phyloP scores from a whole-genome alignment of 2,888 invertebrate species.

The Agrotis segetum region DNA sequence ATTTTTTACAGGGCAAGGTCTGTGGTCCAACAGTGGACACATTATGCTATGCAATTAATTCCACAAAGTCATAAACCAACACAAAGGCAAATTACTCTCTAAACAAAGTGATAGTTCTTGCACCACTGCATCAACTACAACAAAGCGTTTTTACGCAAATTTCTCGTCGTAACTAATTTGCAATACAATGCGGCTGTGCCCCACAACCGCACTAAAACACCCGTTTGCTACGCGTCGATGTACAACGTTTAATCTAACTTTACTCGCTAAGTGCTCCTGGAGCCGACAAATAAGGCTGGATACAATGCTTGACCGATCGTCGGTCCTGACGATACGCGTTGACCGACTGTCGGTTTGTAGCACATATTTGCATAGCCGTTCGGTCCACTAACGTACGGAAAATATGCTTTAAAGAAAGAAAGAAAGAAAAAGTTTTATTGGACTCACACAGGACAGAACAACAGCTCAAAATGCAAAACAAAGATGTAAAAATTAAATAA shows the following conservation, averaged over 20 bases:
- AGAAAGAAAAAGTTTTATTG: too few relatives aligned
- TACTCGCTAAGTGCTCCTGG: slow-evolving; percentile 78
- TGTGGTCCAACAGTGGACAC: too few relatives aligned
- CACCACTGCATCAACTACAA: slow-evolving; percentile 28
- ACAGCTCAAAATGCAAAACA: too few relatives aligned
- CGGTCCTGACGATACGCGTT: neutral
- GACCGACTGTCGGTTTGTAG: neutral
- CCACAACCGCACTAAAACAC: slow-evolving; percentile 75
- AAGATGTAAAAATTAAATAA: too few relatives aligned
- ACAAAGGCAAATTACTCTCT: slow-evolving; percentile 12
- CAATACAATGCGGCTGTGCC: slow-evolving; percentile 79
- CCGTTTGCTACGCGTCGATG: slow-evolving; percentile 80
- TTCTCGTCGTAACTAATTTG: slow-evolving; percentile 77
- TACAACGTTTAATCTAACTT: slow-evolving; percentile 87
- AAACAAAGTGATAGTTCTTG: slow-evolving; percentile 10
- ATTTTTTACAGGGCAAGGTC: too few relatives aligned
- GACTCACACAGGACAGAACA: too few relatives aligned
- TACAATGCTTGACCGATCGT: neutral
- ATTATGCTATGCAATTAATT: too few relatives aligned
- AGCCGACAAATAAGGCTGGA: slow-evolving; percentile 68
- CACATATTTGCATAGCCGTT: neutral
- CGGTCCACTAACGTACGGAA: too few relatives aligned
- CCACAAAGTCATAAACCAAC: too few relatives aligned
- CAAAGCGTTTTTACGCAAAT: slow-evolving; percentile 59
- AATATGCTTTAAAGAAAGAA: too few relatives aligned